Evolutionary conservation across 2,888 invertebrate genomes (phyloP), one percentile per base, ranked within the genome.

Genomic region (Phaonia tiefii): DNA sequence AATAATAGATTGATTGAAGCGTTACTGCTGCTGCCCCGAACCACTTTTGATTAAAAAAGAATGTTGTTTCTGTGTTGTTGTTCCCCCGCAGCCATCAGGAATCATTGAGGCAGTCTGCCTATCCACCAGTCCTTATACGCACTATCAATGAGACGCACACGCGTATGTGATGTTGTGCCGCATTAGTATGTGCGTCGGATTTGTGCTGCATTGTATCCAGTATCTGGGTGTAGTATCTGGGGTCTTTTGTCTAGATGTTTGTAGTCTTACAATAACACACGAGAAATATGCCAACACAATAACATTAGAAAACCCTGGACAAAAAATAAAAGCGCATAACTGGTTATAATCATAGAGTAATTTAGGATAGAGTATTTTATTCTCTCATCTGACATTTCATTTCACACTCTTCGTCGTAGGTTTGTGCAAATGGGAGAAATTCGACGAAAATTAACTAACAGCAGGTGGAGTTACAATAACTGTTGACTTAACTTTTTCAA

Each of bases 31-130:
- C 20, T 63, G 63, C 42, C 63, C 10, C 63, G 17, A 63, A 63
- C 63, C 22, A 63, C 63, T 63, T 63, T 63, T 63, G 63, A 63
- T 22, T 22, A 17, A 60, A 60, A 39, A 17, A 37, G 37, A 60
- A 37, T 37, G 60, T 60, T 20, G 60, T 39, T 60, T 60, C 1
- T 60, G 60, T 17, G 37, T n/a, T 39, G 60, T 3, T n/a, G n/a
- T n/a, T n/a, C n/a, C n/a, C n/a, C 25, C n/a, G 17, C 20, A 42
- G 20, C 22, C 39, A 63, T 42, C 42, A 42, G 63, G 63, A 10
- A 22, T 39, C 15, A 42, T 8, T 37, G 31, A 54, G 17, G n/a
- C n/a, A n/a, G n/a, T n/a, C 20, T 22, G 11, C 10, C 1, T 10
- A 54, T 10, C 31, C 54, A 2, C 44, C 13, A 22, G 54, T 42